These are phyloP conservation scores for Coracias cyanogaster DNA, from an alignment of 2,797 vertebrate species.

Conservation along the genomic window DNA sequence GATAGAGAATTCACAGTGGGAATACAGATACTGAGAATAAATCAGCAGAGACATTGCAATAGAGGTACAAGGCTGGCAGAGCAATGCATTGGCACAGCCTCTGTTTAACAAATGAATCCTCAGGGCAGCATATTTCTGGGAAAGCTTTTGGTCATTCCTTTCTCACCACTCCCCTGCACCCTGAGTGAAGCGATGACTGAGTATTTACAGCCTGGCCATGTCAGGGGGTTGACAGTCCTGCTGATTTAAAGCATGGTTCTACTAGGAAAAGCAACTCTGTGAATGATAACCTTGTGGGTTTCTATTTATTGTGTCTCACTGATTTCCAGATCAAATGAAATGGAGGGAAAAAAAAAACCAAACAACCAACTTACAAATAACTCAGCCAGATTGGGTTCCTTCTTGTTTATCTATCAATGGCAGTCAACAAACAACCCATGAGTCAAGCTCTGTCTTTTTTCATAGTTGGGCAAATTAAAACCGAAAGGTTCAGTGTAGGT, in stretches of 20 bases:
- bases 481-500: neutral
- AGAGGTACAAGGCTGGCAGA: constrained; percentile 10
- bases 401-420: neutral
- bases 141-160: constrained; percentile 37
- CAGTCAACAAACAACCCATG: neutral
- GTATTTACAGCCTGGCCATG: neutral
- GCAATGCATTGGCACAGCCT: neutral
- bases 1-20: neutral
- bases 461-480: neutral
- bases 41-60: neutral
- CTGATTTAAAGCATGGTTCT: constrained; percentile 24
- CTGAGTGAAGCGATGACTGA: neutral
- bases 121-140: neutral
- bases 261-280: neutral
- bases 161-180: constrained; percentile 15
- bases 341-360: neutral
- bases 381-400: neutral
- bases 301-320: neutral
- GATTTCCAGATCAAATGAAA: neutral
- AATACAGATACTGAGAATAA: neutral
- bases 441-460: neutral
- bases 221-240: neutral
- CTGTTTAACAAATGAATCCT: constrained; percentile 19
- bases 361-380: neutral
- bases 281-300: neutral